Base-by-base conservation (phyloP, 2,797 vertebrate species). In the Leptodactylus fallax region DNA sequence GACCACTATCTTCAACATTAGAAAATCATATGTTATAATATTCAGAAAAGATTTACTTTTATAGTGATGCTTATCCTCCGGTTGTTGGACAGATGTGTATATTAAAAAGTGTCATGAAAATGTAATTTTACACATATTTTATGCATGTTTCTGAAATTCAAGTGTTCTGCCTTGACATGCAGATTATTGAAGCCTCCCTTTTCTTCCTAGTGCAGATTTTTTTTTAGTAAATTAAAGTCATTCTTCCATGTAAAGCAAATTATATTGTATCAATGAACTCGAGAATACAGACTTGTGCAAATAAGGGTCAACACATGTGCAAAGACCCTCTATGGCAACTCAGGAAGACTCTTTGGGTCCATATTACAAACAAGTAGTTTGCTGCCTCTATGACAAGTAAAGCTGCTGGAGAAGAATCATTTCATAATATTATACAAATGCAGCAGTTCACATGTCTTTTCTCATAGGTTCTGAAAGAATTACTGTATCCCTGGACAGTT, bases 41-140 rank as follows among this genome's bases (percentile, higher is more conserved):
- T 76, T 51, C 51, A 11, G 47, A 51, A 51, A 23, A 51, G 21
- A 76, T 7, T 76, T 10, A 21, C 17, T 74, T 21, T 12, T 49
- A 74, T n/a, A 74, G 3, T 49, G 19, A 0, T 1, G 21, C 17
- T 49, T 74, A 49, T 74, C 71, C 36, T 21, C 71, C 21, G 45
- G 71, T 19, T 76, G 45, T 51, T 49, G 19, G 47, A 51, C 17
- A 76, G 47, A 76, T 76, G 47, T 76, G 72, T 9, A 36, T 36
- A 12, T 53, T 53, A 53, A 53, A 53, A 8, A 8, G 51, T 53
- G 12, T 53, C 7, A 21, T 76, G 49, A 51, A 51, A 49, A n/a
- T 76, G 72, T n/a, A 21, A 76, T 49, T 76, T 49, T 13, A 13
- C 27, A 72, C 17, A 76, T 49, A 76, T 76, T 76, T 76, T n/a